Evolutionary conservation across 2,797 vertebrate genomes (phyloP), one percentile per base, ranked within the genome.

Genomic region (Chromobotia macracanthus): DNA sequence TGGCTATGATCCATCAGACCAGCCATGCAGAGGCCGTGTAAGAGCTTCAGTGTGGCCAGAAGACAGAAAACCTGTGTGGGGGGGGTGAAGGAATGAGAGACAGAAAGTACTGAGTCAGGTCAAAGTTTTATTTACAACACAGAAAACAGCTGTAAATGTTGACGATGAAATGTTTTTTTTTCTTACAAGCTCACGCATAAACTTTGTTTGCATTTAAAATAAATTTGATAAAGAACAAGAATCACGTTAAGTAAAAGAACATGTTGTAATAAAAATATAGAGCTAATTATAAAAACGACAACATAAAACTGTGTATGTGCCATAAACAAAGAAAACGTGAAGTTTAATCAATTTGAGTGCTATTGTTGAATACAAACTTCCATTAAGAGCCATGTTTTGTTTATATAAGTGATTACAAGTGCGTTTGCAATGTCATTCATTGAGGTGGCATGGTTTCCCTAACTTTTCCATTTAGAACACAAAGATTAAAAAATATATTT

Each of bases 41-140:
- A 64, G 16, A 63, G 31, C 12, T 73, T 46, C 15, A 44, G 41
- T 60, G 38, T 61, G 56, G 70, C 53, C 64, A 7, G 5, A 65
- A n/a, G 3, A 38, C 28, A 64, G 38, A n/a, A 63, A 4, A 35
- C 60, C 16, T 63, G 13, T 18, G 31, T 64, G 31, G 18, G 28
- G 5, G 56, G 7, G 13, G 13, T 28, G 58, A 60, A 28, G 13
- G 5, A 60, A 13, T 60, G 21, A 58, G 19, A 23, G 55, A 56
- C 53, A 56, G 53, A 21, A 50, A 56, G 21, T n/a, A 21, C 3
- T 3, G 58, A 60, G 58, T 28, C 23, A 16, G 58, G 58, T 60
- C 25, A 60, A 25, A 25, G 55, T 25, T 58, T 58, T 58, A 58
- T 58, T 23, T 58, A 21, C 4, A 58, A 19, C 58, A 16, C 25